Evolutionary conservation across 2,888 invertebrate genomes (phyloP), one percentile per base, ranked within the genome.

Genomic region (Ormyrus pomaceus): DNA sequence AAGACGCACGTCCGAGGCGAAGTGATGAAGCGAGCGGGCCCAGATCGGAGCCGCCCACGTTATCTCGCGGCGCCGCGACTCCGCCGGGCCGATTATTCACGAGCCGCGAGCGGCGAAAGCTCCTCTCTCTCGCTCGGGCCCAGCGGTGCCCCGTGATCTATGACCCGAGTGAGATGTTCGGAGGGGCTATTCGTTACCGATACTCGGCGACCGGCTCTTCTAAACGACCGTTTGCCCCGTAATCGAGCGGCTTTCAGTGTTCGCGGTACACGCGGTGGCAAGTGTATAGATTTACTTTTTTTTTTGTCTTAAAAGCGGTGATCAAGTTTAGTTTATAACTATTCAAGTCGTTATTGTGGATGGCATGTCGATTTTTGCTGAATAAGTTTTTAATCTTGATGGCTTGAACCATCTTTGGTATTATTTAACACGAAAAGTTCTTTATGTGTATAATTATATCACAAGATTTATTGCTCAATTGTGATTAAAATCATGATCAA

Each of bases 141-240:
- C 64, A 65, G 85, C 86, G 84, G 86, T 81, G 85, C 34, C 82
- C 82, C 82, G 83, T 90, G 89, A 90, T 90, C 88, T 89, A 90
- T 88, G 85, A 87, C 58, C 83, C 87, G 87, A 90, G 89, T 89
- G 89, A 90, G 89, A 90, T 88, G 88, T 89, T 90, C 87, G 88
- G 89, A 89, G 83, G 84, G 88, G 86, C 86, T 86, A 90, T 90
- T 87, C 85, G 87, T 90, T 87, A 86, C 86, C 87, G 87, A 88
- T 89, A 87, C 56, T 6, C n/a, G 50, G 10, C 48, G 6, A 13
- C 19, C 13, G 81, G 82, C 82, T 83, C 84, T 81, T 84, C 85
- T 90, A 89, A 89, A 89, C 88, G 89, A 87, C 88, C 89, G 87
- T 89, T 89, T 87, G 86, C 85, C 13, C 88, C 34, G 34, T 89